phyloP scores from a whole-genome alignment of 1,140 invertebrate species.

The Paracyclopina nana region DNA sequence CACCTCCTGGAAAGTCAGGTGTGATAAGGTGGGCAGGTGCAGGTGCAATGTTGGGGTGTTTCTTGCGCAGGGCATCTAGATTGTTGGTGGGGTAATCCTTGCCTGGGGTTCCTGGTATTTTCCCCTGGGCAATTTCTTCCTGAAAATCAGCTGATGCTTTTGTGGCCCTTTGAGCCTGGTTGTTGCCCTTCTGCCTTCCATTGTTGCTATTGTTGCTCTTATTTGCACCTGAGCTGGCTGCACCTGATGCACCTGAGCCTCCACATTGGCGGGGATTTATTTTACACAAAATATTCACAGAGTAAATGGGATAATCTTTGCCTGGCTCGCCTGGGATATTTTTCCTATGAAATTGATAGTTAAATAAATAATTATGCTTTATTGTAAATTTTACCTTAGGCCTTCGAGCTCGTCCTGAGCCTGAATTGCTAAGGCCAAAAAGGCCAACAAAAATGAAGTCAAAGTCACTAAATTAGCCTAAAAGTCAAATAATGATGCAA shows the following conservation, averaged over 20 bases:
- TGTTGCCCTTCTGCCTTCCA: neutral
- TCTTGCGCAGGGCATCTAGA: neutral
- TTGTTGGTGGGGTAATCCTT: conserved; percentile 9
- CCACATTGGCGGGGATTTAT: conserved; percentile 11
- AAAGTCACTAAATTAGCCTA: too few species aligned
- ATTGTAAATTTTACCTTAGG: too few species aligned
- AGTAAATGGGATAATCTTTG: conserved; percentile 11
- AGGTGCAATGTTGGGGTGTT: neutral
- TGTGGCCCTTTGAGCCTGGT: too few species aligned
- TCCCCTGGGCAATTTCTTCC: neutral
- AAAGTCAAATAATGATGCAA: too few species aligned
- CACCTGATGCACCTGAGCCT: neutral
- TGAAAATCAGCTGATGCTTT: too few species aligned
- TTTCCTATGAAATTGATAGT: neutral
- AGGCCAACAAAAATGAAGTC: too few species aligned
- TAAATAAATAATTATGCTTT: too few species aligned
- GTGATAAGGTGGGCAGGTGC: conserved; percentile 4
- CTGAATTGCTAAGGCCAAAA: too few species aligned
- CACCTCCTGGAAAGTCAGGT: neutral
- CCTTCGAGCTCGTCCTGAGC: too few species aligned
- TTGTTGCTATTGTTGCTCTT: neutral
- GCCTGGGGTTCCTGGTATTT: neutral
- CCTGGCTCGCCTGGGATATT: conserved; percentile 6
- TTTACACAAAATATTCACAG: conserved; percentile 1
- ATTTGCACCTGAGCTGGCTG: neutral